Evolutionary conservation across 35 echinoderm and acorn worm species (phyloP), one percentile per base, ranked within the genome.

Genomic region (Amphiura filiformis): DNA sequence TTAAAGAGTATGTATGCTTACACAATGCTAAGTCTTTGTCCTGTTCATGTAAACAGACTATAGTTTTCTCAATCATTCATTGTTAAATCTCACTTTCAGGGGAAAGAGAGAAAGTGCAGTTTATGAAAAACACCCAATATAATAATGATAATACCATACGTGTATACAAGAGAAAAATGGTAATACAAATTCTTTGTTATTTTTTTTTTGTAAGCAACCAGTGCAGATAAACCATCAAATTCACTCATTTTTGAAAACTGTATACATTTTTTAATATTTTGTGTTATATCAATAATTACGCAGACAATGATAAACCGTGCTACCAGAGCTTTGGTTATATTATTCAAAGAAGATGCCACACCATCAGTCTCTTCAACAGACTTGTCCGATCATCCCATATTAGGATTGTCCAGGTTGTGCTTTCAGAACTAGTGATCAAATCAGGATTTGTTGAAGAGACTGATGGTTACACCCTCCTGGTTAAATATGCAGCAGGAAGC

Each of bases 91-190:
- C 28, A 30, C 61, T 70, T 70, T 2, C 61, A 26, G 28, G n/a
- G n/a, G n/a, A n/a, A n/a, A 18, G 28, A 70, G 61, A 70, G 61
- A 70, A 30, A 70, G 61, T 70, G 61, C 61, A 70, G 61, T 70
- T 13, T 30, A n/a, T 30, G 28, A 70, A 70, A 26, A 70, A 70
- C 61, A 70, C 61, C 61, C 61, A 70, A n/a, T 47, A 47, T 47
- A 70, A 70, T 70, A 70, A 70, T 2, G 4, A 47, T 47, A 70
- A 70, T 70, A 70, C 61, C 61, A 70, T 70, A 70, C 61, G 61
- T n/a, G n/a, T 70, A 70, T 70, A 70, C 61, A 70, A 70, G 61
- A 70, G 61, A 70, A 70, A 47, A 70, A 70, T 70, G 61, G 61
- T 70, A 70, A 70, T 18, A 70, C 61, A 70, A 70, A 70, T 70